Conservation (phyloP, 2,797 vertebrate genomes). For the Paguma larvata region DNA sequence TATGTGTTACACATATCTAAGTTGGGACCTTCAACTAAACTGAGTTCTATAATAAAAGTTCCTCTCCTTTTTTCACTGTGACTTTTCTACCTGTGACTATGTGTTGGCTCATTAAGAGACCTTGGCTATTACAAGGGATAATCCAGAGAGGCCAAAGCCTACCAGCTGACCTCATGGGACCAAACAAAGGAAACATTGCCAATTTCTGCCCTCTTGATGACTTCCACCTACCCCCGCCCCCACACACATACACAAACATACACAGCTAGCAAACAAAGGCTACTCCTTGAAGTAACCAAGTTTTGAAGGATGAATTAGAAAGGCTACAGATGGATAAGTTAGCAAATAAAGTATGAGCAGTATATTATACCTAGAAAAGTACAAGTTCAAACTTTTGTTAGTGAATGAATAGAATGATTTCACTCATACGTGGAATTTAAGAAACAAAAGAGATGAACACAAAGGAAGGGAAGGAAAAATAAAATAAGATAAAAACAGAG, state of each 20-base stretch:
- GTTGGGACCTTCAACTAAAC: background rate
- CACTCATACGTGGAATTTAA: too few species aligned
- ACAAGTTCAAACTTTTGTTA: background rate
- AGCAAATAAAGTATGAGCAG: background rate
- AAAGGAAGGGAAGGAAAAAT: too few species aligned
- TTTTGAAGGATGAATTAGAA: background rate
- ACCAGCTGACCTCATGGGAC: background rate
- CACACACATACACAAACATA: background rate
- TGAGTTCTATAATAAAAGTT: background rate
- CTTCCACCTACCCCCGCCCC: too few species aligned
- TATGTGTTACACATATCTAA: background rate
- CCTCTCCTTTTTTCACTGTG: background rate
- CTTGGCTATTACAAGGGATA: background rate
- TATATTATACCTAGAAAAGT: background rate
- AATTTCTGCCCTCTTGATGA: background rate
- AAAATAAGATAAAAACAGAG: too few species aligned
- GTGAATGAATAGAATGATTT: background rate
- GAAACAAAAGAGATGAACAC: too few species aligned
- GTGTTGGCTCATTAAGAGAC: background rate
- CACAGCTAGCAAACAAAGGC: background rate
- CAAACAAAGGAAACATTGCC: background rate
- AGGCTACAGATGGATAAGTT: background rate
- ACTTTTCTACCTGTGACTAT: background rate
- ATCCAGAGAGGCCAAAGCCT: background rate
- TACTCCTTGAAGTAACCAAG: background rate